Evolutionary conservation across 2,888 invertebrate species (phyloP), one percentile per base, ranked within the genome.

Genomic region (Litoditis marina): DNA sequence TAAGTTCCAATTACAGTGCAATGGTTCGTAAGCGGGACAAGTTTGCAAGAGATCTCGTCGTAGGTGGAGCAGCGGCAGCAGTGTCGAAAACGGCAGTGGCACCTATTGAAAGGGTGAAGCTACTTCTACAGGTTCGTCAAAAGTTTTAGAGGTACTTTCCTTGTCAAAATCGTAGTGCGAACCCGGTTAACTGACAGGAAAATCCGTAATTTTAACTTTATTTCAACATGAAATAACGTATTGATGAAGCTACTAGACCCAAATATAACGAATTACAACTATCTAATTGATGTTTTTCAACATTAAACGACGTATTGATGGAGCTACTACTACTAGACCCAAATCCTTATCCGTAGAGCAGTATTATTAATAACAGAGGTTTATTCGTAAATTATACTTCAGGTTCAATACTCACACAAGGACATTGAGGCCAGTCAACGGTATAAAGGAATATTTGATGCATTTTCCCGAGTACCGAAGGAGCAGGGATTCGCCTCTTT

Each of bases 391-490:
- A 8, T 30, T 34, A 49, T 27, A 13, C 31, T 68, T 42, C 46
- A 75, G 75, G 76, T 76, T 16, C 76, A 76, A 76, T 68, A 72
- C 53, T 72, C 76, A 3, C 73, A 76, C 56, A 69, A 66, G 32
- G 76, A 71, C 32, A 74, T 76, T 39, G 59, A 71, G 5, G 64
- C 69, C 5, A 65, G 69, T 32, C 69, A 69, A 50, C 60, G 73
- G 8, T 76, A 66, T 44, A 71, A 66, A 25, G 76, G 76, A 25
- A 76, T 76, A 25, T 59, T 73, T 4, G 76, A 76, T 56, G 72
- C 72, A 19, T 68, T 74, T 25, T 53, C 68, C n/a, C 63, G 76
- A 19, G 73, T 76, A 6, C 72, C 76, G 0, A 69, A 66, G 44
- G 76, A 76, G 50, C 76, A 76, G 51, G 76, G 76, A 28, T 60